Evolutionary conservation across 2,888 invertebrate species (phyloP).

Genomic region (Cyaniris semiargus): DNA sequence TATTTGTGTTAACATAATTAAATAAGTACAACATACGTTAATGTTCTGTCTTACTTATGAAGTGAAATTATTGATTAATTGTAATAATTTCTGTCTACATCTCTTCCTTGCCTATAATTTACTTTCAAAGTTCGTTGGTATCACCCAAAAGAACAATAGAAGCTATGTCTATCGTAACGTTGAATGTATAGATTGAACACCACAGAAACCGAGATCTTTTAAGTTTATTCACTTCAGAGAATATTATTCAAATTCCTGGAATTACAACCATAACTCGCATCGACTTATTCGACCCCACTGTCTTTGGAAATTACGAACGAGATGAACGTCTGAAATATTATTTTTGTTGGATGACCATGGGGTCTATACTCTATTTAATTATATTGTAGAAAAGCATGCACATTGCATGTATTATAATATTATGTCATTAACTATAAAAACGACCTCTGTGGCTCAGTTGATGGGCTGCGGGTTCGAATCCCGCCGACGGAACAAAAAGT

Average conservation of each 20-base stretch:
- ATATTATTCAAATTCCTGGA: constrained; percentile 1
- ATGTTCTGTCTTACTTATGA: too few relatives aligned
- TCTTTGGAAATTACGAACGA: not conserved
- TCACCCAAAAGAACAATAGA: too few relatives aligned
- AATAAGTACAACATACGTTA: not conserved
- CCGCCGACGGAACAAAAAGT: too few relatives aligned
- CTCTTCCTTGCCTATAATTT: too few relatives aligned
- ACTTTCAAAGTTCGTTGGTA: too few relatives aligned
- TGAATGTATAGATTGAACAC: too few relatives aligned
- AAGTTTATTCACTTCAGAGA: not conserved
- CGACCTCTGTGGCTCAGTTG: too few relatives aligned
- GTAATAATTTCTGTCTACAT: not conserved
- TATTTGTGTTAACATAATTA: not conserved
- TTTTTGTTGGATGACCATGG: not conserved
- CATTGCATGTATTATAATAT: too few relatives aligned
- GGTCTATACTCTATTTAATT: not conserved
- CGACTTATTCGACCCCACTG: not conserved
- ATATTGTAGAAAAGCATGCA: not conserved
- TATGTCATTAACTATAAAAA: too few relatives aligned
- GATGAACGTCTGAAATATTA: not conserved
- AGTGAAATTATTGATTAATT: too few relatives aligned
- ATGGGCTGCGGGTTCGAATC: too few relatives aligned
- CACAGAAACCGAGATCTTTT: not conserved
- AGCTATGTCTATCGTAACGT: too few relatives aligned
- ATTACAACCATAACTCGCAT: not conserved